Evolutionary conservation across 2,113 vertebrate species (phyloP), one percentile per base, ranked within the genome.

Genomic region (Sceloporus tristichus): DNA sequence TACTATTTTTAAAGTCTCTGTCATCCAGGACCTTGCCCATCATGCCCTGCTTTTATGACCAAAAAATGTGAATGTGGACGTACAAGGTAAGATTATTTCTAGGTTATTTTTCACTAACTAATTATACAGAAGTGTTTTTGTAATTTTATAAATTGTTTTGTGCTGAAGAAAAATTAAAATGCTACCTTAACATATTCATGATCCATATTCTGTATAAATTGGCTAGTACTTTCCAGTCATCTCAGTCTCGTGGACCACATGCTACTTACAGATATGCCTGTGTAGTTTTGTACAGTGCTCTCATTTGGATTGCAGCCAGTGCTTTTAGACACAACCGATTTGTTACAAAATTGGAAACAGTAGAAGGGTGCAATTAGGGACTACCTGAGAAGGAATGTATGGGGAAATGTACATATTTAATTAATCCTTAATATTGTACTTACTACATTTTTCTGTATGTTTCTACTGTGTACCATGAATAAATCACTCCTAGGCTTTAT

Each of bases 11-110:
- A 62, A 90, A 99, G 99, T 82, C 96, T 99, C 29, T 99, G 99
- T 94, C 99, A 99, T 89, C 99, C 99, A 87, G 99, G 99, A 92
- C 99, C 99, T 88, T 99, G 99, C 92, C 99, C 99, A 77, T 98
- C 98, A 0, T 99, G 99, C 92, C 99, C 99, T 89, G 98, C 99
- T 62, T 98, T 98, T 95, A 94, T 98, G 85, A 99, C 97, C 70
- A 99, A 98, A 95, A 96, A 98, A 62, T 99, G 99, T 88, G 94
- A 98, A 96, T 99, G 99, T 95, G 97, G 98, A 83, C 98, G 94
- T 89, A 99, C 97, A 85, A 99, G 98, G 99, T 99, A 96, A 96
- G 92, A 87, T 86, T 85, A 80, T 42, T 92, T 91, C 48, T 42
- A 42, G 23, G 38, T 71, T 29, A 2, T 40, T 29, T 79, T 40